phyloP scores from a whole-genome alignment of 2,113 vertebrate species.

The Cephalopholis sonnerati region DNA sequence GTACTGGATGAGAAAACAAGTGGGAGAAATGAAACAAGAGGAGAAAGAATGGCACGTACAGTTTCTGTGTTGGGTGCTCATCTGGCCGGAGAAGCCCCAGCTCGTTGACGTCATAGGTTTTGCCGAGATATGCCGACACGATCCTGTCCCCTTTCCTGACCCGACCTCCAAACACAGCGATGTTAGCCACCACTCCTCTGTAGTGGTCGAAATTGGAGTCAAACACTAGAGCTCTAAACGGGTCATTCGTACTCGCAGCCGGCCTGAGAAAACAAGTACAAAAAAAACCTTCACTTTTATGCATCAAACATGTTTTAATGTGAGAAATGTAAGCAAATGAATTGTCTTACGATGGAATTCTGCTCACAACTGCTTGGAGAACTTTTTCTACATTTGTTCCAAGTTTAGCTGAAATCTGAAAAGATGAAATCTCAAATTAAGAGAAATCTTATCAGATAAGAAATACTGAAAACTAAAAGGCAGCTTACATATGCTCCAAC shows the following conservation, averaged over 20 bases:
- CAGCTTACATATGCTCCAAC: conserved; percentile 2
- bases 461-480: background rate
- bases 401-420: conserved; percentile 96
- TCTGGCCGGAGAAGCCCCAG: conserved; percentile 92
- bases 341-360: conserved; percentile 93
- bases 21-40: background rate
- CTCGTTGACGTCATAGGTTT: conserved; percentile 94
- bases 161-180: conserved; percentile 91
- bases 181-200: conserved; percentile 92
- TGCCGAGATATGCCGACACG: conserved; percentile 88
- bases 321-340: conserved; percentile 6
- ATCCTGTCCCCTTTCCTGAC: conserved; percentile 92
- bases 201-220: conserved; percentile 97
- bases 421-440: background rate
- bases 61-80: conserved; percentile 87
- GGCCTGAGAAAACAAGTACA: conserved; percentile 83
- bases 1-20: too few relatives aligned
- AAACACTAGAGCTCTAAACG: conserved; percentile 94
- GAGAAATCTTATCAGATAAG: background rate
- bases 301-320: background rate
- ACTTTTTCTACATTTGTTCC: conserved; percentile 93
- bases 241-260: conserved; percentile 77
- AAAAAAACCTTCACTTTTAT: background rate
- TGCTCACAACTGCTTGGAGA: conserved; percentile 90
- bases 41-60: conserved; percentile 80